Base-by-base conservation (phyloP, 2,888 invertebrate genomes). In the Petrophora chlorosata region DNA sequence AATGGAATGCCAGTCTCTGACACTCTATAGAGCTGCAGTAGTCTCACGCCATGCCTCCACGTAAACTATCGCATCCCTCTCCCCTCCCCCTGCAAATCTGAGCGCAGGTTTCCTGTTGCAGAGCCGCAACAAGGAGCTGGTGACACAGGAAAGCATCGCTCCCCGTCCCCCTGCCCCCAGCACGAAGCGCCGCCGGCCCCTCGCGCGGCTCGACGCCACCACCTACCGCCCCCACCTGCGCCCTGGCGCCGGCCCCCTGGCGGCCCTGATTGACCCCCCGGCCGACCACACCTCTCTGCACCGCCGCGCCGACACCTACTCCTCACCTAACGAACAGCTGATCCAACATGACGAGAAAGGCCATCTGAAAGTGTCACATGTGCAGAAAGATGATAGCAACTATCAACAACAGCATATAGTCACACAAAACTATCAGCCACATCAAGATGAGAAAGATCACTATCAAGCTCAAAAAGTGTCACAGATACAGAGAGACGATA, bases 81-180 rank as follows among this genome's bases (percentile, higher is more conserved):
- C 50, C 47, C 48, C 33, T 38, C 50, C 47, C 50, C 54, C 64
- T 59, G 44, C 49, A 62, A 56, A 59, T 57, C 78, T 84, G 82
- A 85, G 84, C 74, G 72, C 80, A 71, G 73, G 72, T 79, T 84
- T 83, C 79, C 74, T 90, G 86, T 91, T 90, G 86, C 90, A 91
- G 90, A 90, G 77, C 74, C 89, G 89, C 82, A 89, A 89, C 85
- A 75, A 64, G 64, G 87, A 79, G 74, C 83, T 88, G 79, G 68
- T 61, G 61, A 70, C 10, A 10, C 25, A 64, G 50, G 66, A 63
- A 39, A 36, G 44, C 39, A 47, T 63, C 44, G 32, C 52, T 39
- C 26, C 46, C 46, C 16, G 53, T 29, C 1, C 25, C 41, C 48
- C 43, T 38, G 52, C 48, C 51, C 52, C 40, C 61, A 56, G 51